Base-by-base conservation (phyloP, 2,797 vertebrate genomes). In the Psittacula derbiana region DNA sequence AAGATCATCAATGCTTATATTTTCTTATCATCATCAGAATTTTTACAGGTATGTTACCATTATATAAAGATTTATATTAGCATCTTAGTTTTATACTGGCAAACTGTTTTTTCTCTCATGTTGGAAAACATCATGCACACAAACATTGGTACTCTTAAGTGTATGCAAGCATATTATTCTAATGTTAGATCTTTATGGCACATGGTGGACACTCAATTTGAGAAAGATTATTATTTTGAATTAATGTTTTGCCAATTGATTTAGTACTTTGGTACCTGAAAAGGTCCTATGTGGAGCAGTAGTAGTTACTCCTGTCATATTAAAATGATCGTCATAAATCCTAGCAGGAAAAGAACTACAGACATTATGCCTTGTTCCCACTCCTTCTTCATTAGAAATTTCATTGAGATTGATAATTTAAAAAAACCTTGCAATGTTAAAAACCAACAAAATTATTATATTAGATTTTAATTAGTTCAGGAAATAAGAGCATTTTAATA, bases 1-100 rank as follows among this genome's bases (percentile, higher is more conserved):
- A 99, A 99, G 97, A 99, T 99, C 60, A 98, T 99, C 97, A 99
- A 98, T 91, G 99, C 99, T 83, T 99, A 99, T 97, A 96, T 99
- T 61, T 99, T 99, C 98, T 98, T 99, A 90, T 99, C 99, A 18
- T 98, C 99, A 76, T 97, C 98, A 47, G 99, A 99, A 92, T 99
- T 99, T 97, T 97, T 99, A 75, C 99, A 99, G 99, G 99, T 99
- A 98, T 79, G 96, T 89, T 87, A 41, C 24, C 5, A 3, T 80
- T 73, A 24, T 49, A 20, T n/a, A 33, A 92, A 72, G 27, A 49
- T 43, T 43, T 31, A 1, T 46, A 21, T 28, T 71, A 36, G 7
- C 18, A 24, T 7, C 11, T 17, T 44, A 31, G 7, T 50, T 91
- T 8, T 20, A 11, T 67, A 25, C 20, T 79, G 38, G 5, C 38